Evolutionary conservation across 2,888 invertebrate species (phyloP).

Genomic region (Lagria hirta): DNA sequence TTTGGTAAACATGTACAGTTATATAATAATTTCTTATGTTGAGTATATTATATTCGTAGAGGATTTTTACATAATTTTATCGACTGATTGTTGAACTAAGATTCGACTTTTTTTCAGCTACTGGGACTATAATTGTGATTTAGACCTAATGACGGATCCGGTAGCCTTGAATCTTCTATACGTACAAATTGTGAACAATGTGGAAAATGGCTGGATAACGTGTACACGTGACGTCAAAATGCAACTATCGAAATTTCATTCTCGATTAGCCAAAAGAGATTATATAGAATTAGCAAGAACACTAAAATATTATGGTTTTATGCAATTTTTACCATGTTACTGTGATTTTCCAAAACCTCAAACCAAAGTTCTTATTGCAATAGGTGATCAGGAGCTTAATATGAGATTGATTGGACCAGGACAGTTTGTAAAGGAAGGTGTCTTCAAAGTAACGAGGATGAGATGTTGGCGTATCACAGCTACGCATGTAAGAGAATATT

Average conservation of each 20-base stretch:
- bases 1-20: no score
- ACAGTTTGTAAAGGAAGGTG: conserved; percentile 73
- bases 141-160: conserved; percentile 77
- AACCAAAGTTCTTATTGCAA: conserved; percentile 71
- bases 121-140: conserved; percentile 86
- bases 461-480: conserved; percentile 96
- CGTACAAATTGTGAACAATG: conserved; percentile 82
- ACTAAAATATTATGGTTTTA: conserved; percentile 86
- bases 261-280: conserved; percentile 81
- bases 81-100: neutral
- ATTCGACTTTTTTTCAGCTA: conserved; percentile 61
- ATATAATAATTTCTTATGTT: no score
- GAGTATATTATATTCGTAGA: neutral
- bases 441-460: conserved; percentile 94
- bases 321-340: conserved; percentile 73
- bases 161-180: conserved; percentile 85
- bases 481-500: conserved; percentile 59
- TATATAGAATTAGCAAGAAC: conserved; percentile 83
- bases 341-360: conserved; percentile 76
- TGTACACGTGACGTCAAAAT: conserved; percentile 66
- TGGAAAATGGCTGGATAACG: conserved; percentile 84
- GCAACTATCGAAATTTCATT: conserved; percentile 70
- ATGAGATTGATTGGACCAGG: conserved; percentile 63
- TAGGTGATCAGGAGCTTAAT: conserved; percentile 85
- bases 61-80: conserved; percentile 7